These are phyloP conservation scores for Bombus confusus DNA, from an alignment of 1,140 invertebrate genomes.

Conservation along the genomic window DNA sequence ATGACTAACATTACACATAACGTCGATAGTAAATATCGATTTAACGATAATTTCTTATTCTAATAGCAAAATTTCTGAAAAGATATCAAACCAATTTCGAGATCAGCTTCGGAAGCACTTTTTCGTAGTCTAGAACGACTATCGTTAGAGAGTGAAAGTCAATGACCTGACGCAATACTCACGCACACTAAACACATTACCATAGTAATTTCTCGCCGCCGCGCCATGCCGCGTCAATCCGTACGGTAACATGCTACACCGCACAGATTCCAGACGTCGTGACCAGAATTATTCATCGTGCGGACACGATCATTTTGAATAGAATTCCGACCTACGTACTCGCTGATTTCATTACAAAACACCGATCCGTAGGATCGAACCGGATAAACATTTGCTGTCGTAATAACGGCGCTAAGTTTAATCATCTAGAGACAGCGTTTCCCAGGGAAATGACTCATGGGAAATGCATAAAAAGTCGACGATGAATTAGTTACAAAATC, in stretches of 20 bases:
- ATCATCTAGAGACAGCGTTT: background rate
- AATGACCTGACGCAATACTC: slow-evolving; percentile 74
- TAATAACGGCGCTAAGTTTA: slow-evolving; percentile 4
- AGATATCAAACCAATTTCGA: slow-evolving; percentile 18
- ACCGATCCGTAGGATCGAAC: slow-evolving; percentile 35
- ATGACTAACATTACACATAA: background rate
- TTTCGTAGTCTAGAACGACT: slow-evolving; percentile 18
- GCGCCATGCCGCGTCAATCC: slow-evolving; percentile 24
- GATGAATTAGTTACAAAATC: slow-evolving; percentile 37
- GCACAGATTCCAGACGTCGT: slow-evolving; percentile 37
- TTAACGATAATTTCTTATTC: background rate
- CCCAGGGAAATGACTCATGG: slow-evolving; percentile 42
- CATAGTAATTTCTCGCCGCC: slow-evolving; percentile 63
- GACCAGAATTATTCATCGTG: slow-evolving; percentile 48
- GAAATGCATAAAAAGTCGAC: slow-evolving; percentile 13
- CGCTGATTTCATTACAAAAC: slow-evolving; percentile 55
- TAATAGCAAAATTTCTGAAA: background rate
- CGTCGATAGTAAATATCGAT: background rate
- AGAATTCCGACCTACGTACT: slow-evolving; percentile 42
- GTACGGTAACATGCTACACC: slow-evolving; percentile 42
- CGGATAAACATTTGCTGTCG: slow-evolving; percentile 24
- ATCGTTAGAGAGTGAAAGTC: slow-evolving; percentile 61
- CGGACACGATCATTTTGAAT: slow-evolving; percentile 38
- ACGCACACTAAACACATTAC: slow-evolving; percentile 72
- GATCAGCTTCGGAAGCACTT: slow-evolving; percentile 32